Conservation (phyloP, 2,797 vertebrate genomes). For the Momotus momota region DNA sequence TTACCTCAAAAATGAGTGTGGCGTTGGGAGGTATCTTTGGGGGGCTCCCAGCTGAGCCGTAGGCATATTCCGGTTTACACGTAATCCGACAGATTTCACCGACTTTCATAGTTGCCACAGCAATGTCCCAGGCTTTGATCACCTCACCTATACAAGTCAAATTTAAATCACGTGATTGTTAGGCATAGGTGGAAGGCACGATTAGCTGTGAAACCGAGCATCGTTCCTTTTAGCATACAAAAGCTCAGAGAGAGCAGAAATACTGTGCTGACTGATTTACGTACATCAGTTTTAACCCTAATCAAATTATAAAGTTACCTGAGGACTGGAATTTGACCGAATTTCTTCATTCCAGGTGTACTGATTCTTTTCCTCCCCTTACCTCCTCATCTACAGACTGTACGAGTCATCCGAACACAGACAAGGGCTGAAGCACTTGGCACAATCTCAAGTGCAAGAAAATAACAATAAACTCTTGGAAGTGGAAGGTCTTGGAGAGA, state of each 20-base stretch:
- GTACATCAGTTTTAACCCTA: background rate
- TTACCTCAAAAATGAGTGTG: conserved; percentile 94
- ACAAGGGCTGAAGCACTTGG: background rate
- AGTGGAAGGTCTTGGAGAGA: conserved; percentile 32
- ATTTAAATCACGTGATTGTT: background rate
- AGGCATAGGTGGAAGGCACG: background rate
- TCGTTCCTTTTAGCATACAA: background rate
- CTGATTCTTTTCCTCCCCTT: background rate
- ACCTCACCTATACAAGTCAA: conserved; percentile 86
- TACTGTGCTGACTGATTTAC: background rate
- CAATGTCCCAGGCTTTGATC: conserved; percentile 98
- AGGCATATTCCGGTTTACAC: conserved; percentile 95
- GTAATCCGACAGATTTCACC: conserved; percentile 92
- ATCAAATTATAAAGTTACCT: background rate
- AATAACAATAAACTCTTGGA: background rate
- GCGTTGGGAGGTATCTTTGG: conserved; percentile 94
- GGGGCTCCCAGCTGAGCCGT: conserved; percentile 93
- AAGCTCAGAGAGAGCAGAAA: background rate
- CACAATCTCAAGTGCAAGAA: background rate
- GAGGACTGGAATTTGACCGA: background rate
- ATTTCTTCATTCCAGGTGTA: background rate
- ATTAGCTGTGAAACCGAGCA: background rate
- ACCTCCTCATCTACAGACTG: background rate
- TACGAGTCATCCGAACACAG: background rate
- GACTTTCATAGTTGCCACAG: conserved; percentile 92